Evolutionary conservation across 2,888 invertebrate genomes (phyloP).

Genomic region (Leuctra nigra): DNA sequence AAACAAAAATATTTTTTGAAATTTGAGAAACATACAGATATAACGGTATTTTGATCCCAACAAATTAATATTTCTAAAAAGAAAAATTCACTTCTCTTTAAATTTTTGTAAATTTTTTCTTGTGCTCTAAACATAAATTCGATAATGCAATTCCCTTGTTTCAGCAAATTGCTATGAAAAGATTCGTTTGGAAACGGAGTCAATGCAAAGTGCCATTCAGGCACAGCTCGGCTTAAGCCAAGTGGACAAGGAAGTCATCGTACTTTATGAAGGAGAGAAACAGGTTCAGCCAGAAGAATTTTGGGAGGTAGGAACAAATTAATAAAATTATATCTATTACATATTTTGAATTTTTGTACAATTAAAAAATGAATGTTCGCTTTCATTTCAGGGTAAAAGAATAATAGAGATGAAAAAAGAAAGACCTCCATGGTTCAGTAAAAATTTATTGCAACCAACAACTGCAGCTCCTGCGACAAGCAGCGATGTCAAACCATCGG

Average conservation of each 20-base stretch:
- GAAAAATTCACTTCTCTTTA: no score
- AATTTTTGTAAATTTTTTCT: no score
- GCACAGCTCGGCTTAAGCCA: conserved; percentile 61
- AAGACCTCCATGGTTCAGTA: conserved; percentile 83
- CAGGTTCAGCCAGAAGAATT: conserved; percentile 44
- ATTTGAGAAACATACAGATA: no score
- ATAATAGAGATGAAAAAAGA: conserved; percentile 81
- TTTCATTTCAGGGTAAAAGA: conserved; percentile 58
- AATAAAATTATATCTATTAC: no score
- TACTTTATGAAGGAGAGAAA: conserved; percentile 78
- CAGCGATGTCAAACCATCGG: conserved; percentile 67
- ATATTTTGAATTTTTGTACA: no score
- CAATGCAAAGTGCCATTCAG: conserved; percentile 69
- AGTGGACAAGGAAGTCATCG: conserved; percentile 76
- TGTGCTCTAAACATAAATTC: no score
- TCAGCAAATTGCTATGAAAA: conserved; percentile 81
- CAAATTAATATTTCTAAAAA: no score
- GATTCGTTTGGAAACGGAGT: conserved; percentile 72
- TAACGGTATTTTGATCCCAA: no score
- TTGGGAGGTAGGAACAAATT: conserved; percentile 42
- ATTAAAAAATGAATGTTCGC: conserved; percentile 14
- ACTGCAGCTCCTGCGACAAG: conserved; percentile 62
- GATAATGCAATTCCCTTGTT: no score
- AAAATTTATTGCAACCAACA: conserved; percentile 71
- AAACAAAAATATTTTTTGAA: no score